Evolutionary conservation across 1,140 invertebrate species (phyloP).

Genomic region (Octopus bimaculoides): DNA sequence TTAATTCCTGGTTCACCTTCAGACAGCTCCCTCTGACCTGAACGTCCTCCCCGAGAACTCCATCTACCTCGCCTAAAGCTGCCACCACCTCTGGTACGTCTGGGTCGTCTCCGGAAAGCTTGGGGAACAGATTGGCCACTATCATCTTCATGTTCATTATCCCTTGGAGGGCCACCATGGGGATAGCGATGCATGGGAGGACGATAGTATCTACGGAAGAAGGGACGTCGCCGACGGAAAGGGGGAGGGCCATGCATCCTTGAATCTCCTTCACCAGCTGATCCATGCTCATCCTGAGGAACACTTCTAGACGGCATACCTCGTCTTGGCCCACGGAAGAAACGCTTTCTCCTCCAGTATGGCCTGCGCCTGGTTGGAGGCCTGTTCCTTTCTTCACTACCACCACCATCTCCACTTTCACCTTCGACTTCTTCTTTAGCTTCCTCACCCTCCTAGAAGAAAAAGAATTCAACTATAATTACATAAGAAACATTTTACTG

Average conservation of each 20-base stretch:
- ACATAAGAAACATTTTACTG: too few relatives aligned
- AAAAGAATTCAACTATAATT: not conserved
- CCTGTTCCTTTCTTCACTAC: constrained; percentile 48
- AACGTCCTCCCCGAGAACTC: constrained; percentile 6
- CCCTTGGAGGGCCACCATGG: constrained; percentile 24
- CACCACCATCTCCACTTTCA: constrained; percentile 27
- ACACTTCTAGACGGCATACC: constrained; percentile 20
- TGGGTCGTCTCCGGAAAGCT: constrained; percentile 23
- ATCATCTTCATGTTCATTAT: constrained; percentile 18
- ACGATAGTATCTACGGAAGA: constrained; percentile 37
- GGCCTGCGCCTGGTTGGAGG: constrained; percentile 52
- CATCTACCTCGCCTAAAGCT: constrained; percentile 23
- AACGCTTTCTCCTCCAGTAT: constrained; percentile 26
- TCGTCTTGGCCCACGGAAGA: constrained; percentile 32
- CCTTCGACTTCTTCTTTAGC: constrained; percentile 15
- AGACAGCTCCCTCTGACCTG: not conserved
- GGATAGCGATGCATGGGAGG: constrained; percentile 27
- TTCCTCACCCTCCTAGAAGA: constrained; percentile 14
- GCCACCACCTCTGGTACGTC: constrained; percentile 29
- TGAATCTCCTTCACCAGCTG: constrained; percentile 18
- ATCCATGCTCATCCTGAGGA: constrained; percentile 15
- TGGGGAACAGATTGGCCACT: constrained; percentile 27
- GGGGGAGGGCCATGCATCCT: constrained; percentile 24
- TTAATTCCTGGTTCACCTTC: not conserved
- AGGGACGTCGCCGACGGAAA: constrained; percentile 27